phyloP scores from a whole-genome alignment of 1,140 invertebrate species.

The Eumaeus atala region DNA sequence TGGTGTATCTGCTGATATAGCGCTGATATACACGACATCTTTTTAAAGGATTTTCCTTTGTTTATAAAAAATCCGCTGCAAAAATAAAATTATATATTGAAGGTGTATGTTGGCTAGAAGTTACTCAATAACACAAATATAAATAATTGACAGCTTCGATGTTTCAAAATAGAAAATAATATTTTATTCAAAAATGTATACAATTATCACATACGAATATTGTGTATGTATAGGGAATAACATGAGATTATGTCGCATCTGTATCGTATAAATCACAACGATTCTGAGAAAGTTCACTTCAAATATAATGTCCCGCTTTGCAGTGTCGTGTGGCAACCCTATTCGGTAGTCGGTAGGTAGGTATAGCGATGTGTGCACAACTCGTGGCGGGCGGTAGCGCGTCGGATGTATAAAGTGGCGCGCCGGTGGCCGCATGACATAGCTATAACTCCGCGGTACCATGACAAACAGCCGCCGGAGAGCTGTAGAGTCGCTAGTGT shows the following conservation, averaged over 20 bases:
- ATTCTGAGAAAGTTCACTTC: too few species aligned
- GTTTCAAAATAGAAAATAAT: too few species aligned
- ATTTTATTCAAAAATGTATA: too few species aligned
- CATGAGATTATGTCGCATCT: too few species aligned
- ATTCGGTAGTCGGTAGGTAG: constrained; percentile 7
- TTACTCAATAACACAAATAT: too few species aligned
- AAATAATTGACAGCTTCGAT: too few species aligned
- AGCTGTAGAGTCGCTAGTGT: constrained; percentile 37
- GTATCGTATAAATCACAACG: too few species aligned
- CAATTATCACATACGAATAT: too few species aligned
- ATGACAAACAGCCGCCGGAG: constrained; percentile 56
- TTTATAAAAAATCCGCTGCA: not conserved
- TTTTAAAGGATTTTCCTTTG: not conserved
- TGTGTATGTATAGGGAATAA: too few species aligned
- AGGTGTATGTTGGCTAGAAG: too few species aligned
- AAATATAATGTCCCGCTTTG: constrained; percentile 1
- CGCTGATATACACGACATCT: not conserved
- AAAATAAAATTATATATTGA: too few species aligned
- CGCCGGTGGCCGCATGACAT: constrained; percentile 66
- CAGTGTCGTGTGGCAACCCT: constrained; percentile 23
- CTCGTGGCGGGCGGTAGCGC: constrained; percentile 58
- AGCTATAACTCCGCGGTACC: constrained; percentile 64
- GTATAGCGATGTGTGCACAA: constrained; percentile 34
- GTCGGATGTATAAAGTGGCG: constrained; percentile 69
- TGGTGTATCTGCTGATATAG: constrained; percentile 14